Evolutionary conservation across 2,888 invertebrate species (phyloP).

Genomic region (Drosophila diplacantha): DNA sequence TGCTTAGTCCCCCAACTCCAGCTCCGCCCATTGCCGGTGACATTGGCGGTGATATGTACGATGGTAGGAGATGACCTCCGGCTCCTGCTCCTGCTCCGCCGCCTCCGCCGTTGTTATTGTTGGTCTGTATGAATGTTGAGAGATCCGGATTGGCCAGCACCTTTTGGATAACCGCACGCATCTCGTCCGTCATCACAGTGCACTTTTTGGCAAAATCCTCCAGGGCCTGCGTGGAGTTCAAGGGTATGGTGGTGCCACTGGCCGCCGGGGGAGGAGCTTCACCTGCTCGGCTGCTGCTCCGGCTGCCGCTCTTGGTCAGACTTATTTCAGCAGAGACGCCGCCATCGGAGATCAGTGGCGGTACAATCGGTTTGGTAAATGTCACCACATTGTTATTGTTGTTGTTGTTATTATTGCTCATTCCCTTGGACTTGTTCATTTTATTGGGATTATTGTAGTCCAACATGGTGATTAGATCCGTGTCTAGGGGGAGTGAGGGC

Average conservation of each 20-base stretch:
- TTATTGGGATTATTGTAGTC: conserved; percentile 73
- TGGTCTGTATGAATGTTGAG: conserved; percentile 76
- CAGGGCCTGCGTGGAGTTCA: conserved; percentile 71
- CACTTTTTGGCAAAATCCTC: conserved; percentile 76
- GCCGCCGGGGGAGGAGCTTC: not conserved
- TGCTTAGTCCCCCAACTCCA: conserved; percentile 15
- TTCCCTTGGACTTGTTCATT: conserved; percentile 13
- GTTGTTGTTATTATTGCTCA: not conserved
- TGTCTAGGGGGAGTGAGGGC: conserved; percentile 71
- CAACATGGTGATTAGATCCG: conserved; percentile 73
- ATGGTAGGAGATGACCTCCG: conserved; percentile 53
- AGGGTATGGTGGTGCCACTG: conserved; percentile 61
- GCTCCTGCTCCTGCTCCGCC: not conserved
- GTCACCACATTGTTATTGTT: conserved; percentile 39
- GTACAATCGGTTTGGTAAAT: conserved; percentile 61
- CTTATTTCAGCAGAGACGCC: conserved; percentile 21
- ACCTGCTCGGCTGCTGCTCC: not conserved
- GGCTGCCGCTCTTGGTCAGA: conserved; percentile 6
- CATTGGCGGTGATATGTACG: conserved; percentile 76
- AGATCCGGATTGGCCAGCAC: conserved; percentile 76
- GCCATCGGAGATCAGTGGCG: conserved; percentile 53
- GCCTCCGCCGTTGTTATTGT: conserved; percentile 26
- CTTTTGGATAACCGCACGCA: conserved; percentile 77
- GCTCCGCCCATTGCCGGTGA: conserved; percentile 69
- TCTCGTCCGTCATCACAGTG: conserved; percentile 76